Evolutionary conservation across 2,888 invertebrate species (phyloP), one percentile per base, ranked within the genome.

Genomic region (Dasypolia templi): DNA sequence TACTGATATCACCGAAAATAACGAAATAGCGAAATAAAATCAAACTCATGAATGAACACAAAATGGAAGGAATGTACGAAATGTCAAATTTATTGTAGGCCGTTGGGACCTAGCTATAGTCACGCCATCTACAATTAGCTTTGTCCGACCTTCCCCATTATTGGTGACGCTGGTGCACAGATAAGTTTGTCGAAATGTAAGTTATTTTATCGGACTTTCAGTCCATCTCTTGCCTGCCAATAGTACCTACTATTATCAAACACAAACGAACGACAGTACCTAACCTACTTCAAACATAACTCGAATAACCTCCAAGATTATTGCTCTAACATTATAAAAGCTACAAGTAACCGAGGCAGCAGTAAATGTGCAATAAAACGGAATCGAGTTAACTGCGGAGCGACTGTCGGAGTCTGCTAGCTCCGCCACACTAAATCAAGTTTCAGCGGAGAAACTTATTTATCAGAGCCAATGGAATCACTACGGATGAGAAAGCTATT

Each of bases 391-490:
- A 85, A 53, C 67, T 72, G 65, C 53, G 77, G 75, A 82, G 77
- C 83, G 86, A 81, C 84, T 71, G 84, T 65, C 73, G 70, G 75
- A 75, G 72, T 73, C 72, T 49, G 66, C 69, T 72, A 63, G 72
- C 72, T 68, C 69, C 77, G 76, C 81, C 75, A 74, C 68, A 78
- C 74, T 65, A 81, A 87, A 87, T 86, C 82, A 80, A 81, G 82
- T 89, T 87, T 73, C 71, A 77, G 73, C 75, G 71, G 75, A 81
- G 81, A 83, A 88, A 88, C 81, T 72, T 84, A 84, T 86, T 87
- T 89, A 88, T 76, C 75, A 79, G 72, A 79, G 74, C 79, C 81
- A 88, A 87, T 85, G 59, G 81, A 87, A 81, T 87, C 85, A 81
- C 69, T 77, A 53, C 70, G 71, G 66, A 78, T 75, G 65, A 72